Evolutionary conservation across 2,797 vertebrate genomes (phyloP), one percentile per base, ranked within the genome.

Genomic region (Neosilurus hyrtlii): DNA sequence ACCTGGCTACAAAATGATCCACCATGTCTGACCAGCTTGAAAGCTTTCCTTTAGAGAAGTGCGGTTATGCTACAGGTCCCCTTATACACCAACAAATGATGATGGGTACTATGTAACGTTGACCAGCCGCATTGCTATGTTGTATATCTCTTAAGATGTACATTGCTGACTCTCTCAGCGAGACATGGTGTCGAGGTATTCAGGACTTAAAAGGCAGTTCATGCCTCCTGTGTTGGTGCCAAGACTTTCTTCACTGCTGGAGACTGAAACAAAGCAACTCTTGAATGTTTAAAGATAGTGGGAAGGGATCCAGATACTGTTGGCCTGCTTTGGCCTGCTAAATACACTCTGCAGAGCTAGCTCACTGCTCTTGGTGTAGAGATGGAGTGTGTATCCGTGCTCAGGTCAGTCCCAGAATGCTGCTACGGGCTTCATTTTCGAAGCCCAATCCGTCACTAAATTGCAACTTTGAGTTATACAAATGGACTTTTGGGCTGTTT

Each of bases 1-100:
- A 43, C 24, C 43, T 74, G 43, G 30, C 68, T 70, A 20, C n/a
- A 52, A n/a, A 66, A 66, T 57, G 54, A 72, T 62, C 67, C 75
- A 56, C 16, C 37, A 26, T 63, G 76, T 75, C 74, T n/a, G 71
- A 76, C 59, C 49, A 75, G 66, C 51, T 9, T 66, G 70, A n/a
- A 24, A n/a, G 54, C 77, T 83, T 79, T 82, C 83, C 79, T 82
- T 83, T 82, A 78, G 52, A 74, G 77, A 85, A 83, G 43, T 85
- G 73, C n/a, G 9, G 43, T 78, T 73, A 77, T 2, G 6, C 59
- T 30, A 54, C 57, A 76, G 22, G 52, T 16, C 30, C 20, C 76
- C 22, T 52, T 66, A 79, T 8, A 72, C 12, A 71, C 26, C 49
- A n/a, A 22, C 14, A 56, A n/a, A 68, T 65, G 54, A 75, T 66